Base-by-base conservation (phyloP, 2,113 vertebrate species). In the Saguinus midas region DNA sequence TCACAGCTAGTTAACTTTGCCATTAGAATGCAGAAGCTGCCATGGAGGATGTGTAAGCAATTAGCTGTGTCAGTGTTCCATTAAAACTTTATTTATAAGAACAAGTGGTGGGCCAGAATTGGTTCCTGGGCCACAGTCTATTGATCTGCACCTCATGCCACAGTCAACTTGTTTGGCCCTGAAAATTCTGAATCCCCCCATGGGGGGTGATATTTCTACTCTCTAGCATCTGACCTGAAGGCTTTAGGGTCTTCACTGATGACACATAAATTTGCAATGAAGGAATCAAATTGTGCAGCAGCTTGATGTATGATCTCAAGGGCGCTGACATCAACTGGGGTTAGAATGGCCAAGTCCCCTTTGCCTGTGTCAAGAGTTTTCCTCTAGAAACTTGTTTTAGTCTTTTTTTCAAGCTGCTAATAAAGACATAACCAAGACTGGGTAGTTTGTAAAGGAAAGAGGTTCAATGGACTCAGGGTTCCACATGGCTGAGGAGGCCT, bases 21-120 rank as follows among this genome's bases (percentile, higher is more conserved):
- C 23, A 1, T 61, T 7, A 32, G 6, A 32, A 32, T 0, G 0
- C 0, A 5, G 8, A 55, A 37, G 32, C 14, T 35, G 10, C 82
- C 45, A 10, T 2, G 25, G 21, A 29, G 21, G 21, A 45, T 11
- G 40, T 43, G 40, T 29, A 13, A 73, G n/a, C n/a, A 55, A 6
- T 16, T 18, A 52, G 52, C 21, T 23, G 45, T 40, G 78, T 37
- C 6, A 23, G 7, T 20, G 37, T 76, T 55, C 55, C 40, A 57
- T 40, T 68, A 58, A 50, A 76, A 35, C 79, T 40, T 82, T 40
- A 58, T 88, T 78, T 40, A 57, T 23, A 35, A 18, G 35, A 88
- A 50, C 23, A 32, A 12, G 68, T 12, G 12, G 57, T 20, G 58
- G 82, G 57, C 20, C 57, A 18, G 72, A 25, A 32, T 87, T 27